Conservation (phyloP, 1,140 invertebrate genomes). For the Trialeurodes vaporariorum region DNA sequence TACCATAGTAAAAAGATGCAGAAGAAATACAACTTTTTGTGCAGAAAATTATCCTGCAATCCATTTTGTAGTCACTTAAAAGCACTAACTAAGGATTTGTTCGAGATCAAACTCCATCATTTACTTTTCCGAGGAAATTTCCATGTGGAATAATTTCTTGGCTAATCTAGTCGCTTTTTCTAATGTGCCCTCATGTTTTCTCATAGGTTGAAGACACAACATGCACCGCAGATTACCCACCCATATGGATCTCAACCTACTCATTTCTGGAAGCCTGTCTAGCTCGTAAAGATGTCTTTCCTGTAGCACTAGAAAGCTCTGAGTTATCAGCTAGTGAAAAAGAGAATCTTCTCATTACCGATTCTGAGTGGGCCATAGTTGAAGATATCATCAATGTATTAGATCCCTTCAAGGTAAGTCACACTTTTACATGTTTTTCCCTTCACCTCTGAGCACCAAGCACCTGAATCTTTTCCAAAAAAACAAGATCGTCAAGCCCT, state of each 20-base stretch:
- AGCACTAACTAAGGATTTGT: neutral
- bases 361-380: constrained; percentile 39
- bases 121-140: no score
- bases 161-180: no score
- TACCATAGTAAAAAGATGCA: no score
- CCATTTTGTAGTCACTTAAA: no score
- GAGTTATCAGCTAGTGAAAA: neutral
- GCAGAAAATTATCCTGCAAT: no score
- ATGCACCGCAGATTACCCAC: neutral
- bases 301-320: neutral
- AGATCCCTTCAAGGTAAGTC: constrained; percentile 39
- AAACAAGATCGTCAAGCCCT: no score
- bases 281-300: neutral
- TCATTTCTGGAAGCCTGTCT: neutral
- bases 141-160: no score
- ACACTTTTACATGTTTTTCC: no score
- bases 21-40: no score
- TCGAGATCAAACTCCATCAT: no score
- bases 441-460: no score
- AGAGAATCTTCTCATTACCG: constrained; percentile 11
- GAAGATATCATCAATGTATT: constrained; percentile 38
- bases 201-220: neutral
- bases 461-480: no score
- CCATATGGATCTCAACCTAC: neutral
- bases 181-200: neutral